These are phyloP conservation scores for Sebastes taczanowskii DNA, from an alignment of 2,797 vertebrate species.

Conservation along the genomic window DNA sequence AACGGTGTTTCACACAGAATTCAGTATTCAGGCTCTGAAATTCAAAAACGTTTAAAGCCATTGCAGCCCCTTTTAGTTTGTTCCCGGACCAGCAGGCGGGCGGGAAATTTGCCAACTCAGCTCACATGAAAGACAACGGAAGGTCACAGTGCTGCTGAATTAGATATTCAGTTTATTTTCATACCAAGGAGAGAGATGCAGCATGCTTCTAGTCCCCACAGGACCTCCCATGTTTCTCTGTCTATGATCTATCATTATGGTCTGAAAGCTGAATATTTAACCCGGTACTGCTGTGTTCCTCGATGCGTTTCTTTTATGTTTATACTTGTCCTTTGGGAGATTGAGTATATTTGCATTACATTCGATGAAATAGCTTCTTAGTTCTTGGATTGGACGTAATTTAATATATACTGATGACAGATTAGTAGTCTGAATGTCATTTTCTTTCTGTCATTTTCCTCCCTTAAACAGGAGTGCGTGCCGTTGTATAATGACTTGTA, in stretches of 20 bases:
- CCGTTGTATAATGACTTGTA: slow-evolving; percentile 38
- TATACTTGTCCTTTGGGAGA: neutral
- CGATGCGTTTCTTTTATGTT: neutral
- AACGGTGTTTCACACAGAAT: neutral
- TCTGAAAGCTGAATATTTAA: slow-evolving; percentile 54
- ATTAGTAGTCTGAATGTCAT: neutral
- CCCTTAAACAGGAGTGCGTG: neutral
- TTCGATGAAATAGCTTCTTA: neutral
- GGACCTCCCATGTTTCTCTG: slow-evolving; percentile 27
- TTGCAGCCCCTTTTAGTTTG: neutral
- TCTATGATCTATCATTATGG: slow-evolving; percentile 48
- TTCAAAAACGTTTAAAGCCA: neutral
- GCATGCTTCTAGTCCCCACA: slow-evolving; percentile 27
- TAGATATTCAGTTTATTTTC: slow-evolving; percentile 69
- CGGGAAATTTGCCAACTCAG: slow-evolving; percentile 51
- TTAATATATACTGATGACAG: neutral
- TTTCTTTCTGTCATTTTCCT: neutral
- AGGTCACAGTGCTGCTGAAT: slow-evolving; percentile 55
- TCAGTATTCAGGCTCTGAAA: neutral
- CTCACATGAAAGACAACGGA: slow-evolving; percentile 38
- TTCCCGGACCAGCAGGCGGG: neutral
- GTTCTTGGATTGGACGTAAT: neutral
- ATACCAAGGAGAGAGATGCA: slow-evolving; percentile 48
- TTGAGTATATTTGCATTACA: neutral
- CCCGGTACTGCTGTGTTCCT: slow-evolving; percentile 29